These are phyloP conservation scores for Beris chalybata DNA, from an alignment of 2,888 invertebrate species.

Conservation along the genomic window DNA sequence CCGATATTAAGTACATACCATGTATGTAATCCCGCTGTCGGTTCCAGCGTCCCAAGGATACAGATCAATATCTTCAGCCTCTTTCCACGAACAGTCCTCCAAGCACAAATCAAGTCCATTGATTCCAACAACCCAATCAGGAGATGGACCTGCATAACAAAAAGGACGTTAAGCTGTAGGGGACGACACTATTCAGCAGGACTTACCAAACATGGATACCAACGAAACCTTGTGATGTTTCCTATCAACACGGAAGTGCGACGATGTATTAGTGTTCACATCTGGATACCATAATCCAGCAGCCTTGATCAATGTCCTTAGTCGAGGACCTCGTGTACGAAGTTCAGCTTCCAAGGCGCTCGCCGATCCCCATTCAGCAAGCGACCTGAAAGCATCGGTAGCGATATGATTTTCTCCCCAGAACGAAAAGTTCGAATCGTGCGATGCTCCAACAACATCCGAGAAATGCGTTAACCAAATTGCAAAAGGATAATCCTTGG, in stretches of 20 bases:
- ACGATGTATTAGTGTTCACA: conserved; percentile 80
- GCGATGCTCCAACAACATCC: conserved; percentile 93
- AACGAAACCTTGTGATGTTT: conserved; percentile 85
- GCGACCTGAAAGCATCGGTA: conserved; percentile 83
- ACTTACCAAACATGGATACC: conserved; percentile 79
- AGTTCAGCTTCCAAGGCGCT: conserved; percentile 86
- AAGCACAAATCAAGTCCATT: conserved; percentile 85
- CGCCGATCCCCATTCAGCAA: conserved; percentile 74
- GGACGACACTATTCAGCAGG: not conserved
- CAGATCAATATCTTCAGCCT: conserved; percentile 78
- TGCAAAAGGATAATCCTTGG: conserved; percentile 91
- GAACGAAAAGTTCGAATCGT: conserved; percentile 83
- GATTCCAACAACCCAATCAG: conserved; percentile 97
- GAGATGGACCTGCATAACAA: conserved; percentile 75
- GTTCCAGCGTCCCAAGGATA: conserved; percentile 97
- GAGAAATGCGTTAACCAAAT: conserved; percentile 95
- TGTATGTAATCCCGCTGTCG: conserved; percentile 88
- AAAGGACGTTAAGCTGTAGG: not conserved
- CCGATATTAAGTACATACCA: conserved; percentile 60
- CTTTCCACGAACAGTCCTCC: conserved; percentile 89
- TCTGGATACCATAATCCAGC: conserved; percentile 87
- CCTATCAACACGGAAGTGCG: conserved; percentile 80
- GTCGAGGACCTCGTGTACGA: conserved; percentile 73
- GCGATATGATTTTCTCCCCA: conserved; percentile 90
- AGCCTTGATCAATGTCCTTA: conserved; percentile 86